Evolutionary conservation across 2,888 invertebrate species (phyloP), one percentile per base, ranked within the genome.

Genomic region (Polylopha cassiicola): DNA sequence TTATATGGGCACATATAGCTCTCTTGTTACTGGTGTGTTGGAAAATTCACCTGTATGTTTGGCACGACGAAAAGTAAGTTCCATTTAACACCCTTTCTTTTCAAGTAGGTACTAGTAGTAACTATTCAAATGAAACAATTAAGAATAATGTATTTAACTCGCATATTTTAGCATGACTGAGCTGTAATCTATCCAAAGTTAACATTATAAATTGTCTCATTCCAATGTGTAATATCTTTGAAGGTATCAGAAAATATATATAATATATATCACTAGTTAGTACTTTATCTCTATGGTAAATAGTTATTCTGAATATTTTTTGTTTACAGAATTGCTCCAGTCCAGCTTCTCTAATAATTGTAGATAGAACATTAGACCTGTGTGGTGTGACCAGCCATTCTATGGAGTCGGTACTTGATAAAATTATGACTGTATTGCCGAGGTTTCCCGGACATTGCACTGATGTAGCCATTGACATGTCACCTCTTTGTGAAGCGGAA

Each of bases 351-450:
- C 53, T 90, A 5, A 86, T 90, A 26, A 70, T 90, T 14, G 71
- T 92, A 10, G 92, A 92, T 51, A 84, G 92, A 5, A 88, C 89
- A 0, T 59, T 92, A 34, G 92, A 92, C 61, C 61, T 92, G 21
- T 89, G 89, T 44, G 87, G 87, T 10, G 87, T 88, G 3, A 86
- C 88, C 7, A 88, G 88, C 43, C 88, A 90, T 55, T 84, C 87
- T 29, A 86, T 86, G 24, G 90, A 90, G 52, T 89, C 89, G 0
- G 70, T 91, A 13, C 68, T 91, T 13, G 90, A 91, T 46, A 87
- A 87, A 53, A 84, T 91, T 30, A 73, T 89, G 61, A 73, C 80
- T 9, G 80, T 89, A 22, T 65, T 91, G 31, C 90, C 91, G 0
- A 77, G 85, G 48, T 86, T 91, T 28, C 89, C 89, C 0, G 88